These are phyloP conservation scores for Andrena minutula DNA, from an alignment of 2,888 invertebrate species.

Conservation along the genomic window DNA sequence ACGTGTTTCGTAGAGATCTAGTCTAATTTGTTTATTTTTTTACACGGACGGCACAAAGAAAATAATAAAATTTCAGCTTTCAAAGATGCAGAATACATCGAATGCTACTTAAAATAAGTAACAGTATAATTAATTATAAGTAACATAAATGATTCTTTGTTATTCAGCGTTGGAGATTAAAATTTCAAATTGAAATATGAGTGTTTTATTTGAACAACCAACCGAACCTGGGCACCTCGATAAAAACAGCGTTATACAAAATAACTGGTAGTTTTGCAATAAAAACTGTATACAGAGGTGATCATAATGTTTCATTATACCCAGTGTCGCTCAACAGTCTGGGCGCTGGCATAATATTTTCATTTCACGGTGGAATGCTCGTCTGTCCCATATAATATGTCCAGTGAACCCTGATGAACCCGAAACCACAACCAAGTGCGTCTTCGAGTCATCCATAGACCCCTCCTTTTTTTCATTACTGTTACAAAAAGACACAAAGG, in stretches of 20 bases:
- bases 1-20: no score
- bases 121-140: no score
- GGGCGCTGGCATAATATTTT: slow-evolving; percentile 80
- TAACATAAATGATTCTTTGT: no score
- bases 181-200: no score
- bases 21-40: no score
- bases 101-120: no score
- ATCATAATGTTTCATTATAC: slow-evolving; percentile 52
- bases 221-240: no score
- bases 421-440: slow-evolving; percentile 71
- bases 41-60: no score
- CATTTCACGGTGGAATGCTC: slow-evolving; percentile 80
- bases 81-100: no score
- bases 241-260: background rate
- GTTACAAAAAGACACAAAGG: slow-evolving; percentile 17
- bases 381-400: slow-evolving; percentile 75
- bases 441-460: slow-evolving; percentile 50
- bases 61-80: no score
- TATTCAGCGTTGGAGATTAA: no score
- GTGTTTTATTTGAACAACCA: no score
- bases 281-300: slow-evolving; percentile 23
- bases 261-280: slow-evolving; percentile 1
- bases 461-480: slow-evolving; percentile 43
- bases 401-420: slow-evolving; percentile 78
- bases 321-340: slow-evolving; percentile 61